These are phyloP conservation scores for Euwallacea fornicatus DNA, from an alignment of 1,140 invertebrate genomes.

Conservation along the genomic window DNA sequence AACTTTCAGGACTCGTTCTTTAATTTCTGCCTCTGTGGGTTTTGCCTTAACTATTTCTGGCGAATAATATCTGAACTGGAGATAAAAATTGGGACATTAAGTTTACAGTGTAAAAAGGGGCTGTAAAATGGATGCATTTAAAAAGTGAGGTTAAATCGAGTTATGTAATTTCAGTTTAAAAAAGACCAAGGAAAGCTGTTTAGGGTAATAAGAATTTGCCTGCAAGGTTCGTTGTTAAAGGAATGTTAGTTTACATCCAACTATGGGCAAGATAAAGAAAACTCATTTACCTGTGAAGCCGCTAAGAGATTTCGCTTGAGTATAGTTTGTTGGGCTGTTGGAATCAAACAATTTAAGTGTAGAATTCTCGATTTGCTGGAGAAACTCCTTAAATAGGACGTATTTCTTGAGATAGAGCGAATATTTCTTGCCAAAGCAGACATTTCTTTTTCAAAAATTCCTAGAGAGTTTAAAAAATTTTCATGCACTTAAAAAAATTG, in stretches of 20 bases:
- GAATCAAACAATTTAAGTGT: not conserved
- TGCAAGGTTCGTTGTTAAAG: too few species aligned
- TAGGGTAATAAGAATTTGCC: too few species aligned
- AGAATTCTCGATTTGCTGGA: slow-evolving; percentile 36
- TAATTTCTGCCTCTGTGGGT: slow-evolving; percentile 61
- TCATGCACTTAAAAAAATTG: slow-evolving; percentile 1
- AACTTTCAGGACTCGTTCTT: slow-evolving; percentile 75
- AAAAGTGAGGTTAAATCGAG: slow-evolving; percentile 45
- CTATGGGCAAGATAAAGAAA: too few species aligned
- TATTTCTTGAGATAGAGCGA: slow-evolving; percentile 34
- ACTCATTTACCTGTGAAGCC: too few species aligned
- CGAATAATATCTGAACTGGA: slow-evolving; percentile 47
- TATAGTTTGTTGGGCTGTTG: too few species aligned
- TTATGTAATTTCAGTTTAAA: slow-evolving; percentile 43
- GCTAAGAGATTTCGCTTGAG: too few species aligned
- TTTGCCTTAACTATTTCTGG: slow-evolving; percentile 49
- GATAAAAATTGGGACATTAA: slow-evolving; percentile 14
- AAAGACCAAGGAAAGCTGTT: not conserved
- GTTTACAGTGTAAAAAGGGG: not conserved
- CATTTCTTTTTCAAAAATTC: slow-evolving; percentile 35
- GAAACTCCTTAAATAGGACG: slow-evolving; percentile 35
- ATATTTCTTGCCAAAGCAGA: slow-evolving; percentile 41
- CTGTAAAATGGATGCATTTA: not conserved
- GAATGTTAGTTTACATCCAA: too few species aligned
- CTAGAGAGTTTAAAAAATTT: not conserved